Percentiles rank a stretch among this genome's conserved stretches.
Conservation (phyloP, 2,113 vertebrate species). For the Axis porcinus region DNA sequence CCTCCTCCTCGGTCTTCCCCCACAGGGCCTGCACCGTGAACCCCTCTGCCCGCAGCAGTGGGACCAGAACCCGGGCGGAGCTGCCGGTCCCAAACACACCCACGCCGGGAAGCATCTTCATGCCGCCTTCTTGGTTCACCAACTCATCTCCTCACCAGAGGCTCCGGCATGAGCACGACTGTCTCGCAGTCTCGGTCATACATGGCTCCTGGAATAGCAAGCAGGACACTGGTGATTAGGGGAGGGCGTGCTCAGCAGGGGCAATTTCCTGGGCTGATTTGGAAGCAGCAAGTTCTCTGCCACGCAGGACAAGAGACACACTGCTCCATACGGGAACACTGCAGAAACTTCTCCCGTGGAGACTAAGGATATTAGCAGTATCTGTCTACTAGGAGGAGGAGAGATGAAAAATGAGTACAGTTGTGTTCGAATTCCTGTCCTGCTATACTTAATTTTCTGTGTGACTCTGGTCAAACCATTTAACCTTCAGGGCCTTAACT, state of each 20-base stretch:
- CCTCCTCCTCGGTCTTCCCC: slow-evolving; percentile 96
- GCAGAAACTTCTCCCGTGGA: background rate
- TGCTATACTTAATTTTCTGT: background rate
- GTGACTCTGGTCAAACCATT: background rate
- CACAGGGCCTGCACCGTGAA: slow-evolving; percentile 95
- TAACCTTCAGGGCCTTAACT: background rate
- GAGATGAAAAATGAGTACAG: background rate
- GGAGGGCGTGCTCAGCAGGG: background rate
- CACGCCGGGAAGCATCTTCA: slow-evolving; percentile 94
- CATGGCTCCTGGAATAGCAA: slow-evolving; percentile 66
- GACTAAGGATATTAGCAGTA: background rate
- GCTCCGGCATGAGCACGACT: background rate
- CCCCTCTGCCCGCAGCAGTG: slow-evolving; percentile 92
- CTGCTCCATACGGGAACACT: background rate
- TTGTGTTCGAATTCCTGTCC: background rate
- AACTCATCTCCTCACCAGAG: slow-evolving; percentile 44
- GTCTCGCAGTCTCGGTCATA: slow-evolving; percentile 37
- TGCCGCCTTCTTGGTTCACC: slow-evolving; percentile 60
- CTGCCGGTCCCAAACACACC: slow-evolving; percentile 98
- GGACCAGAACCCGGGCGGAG: slow-evolving; percentile 91
- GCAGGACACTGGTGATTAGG: background rate
- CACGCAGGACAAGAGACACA: slow-evolving; percentile 12
- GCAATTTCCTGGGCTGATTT: background rate
- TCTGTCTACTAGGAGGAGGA: background rate
- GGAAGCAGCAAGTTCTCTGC: background rate